Conservation (phyloP, 1,140 invertebrate genomes). For the Diorhabda elongata region DNA sequence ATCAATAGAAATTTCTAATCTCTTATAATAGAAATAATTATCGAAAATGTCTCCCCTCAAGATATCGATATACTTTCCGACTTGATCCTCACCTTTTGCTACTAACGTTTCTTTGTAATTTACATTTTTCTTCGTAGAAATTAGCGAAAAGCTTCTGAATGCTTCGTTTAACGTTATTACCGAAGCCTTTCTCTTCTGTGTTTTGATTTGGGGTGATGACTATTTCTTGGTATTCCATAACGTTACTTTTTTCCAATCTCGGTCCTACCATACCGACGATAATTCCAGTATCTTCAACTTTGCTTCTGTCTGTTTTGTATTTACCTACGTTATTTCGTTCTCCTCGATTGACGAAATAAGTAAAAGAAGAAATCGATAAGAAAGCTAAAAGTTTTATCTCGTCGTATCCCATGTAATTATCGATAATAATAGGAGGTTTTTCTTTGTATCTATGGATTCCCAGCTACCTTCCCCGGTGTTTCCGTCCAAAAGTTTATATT, state of each 20-base stretch:
- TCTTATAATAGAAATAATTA: too few species aligned
- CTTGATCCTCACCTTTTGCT: conserved; percentile 7
- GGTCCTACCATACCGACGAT: conserved; percentile 48
- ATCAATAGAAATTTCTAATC: too few species aligned
- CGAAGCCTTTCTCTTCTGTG: conserved; percentile 45
- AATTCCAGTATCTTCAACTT: conserved; percentile 32
- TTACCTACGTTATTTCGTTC: conserved; percentile 33
- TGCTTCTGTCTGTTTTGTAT: conserved; percentile 18
- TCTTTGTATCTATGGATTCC: conserved; percentile 48
- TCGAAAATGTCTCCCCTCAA: too few species aligned
- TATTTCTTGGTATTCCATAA: conserved; percentile 52
- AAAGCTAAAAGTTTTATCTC: conserved; percentile 39
- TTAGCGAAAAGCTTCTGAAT: conserved; percentile 41
- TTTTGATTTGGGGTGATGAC: conserved; percentile 49
- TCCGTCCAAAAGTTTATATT: conserved; percentile 51
- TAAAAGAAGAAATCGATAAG: conserved; percentile 35
- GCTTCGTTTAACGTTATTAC: conserved; percentile 45
- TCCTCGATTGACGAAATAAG: conserved; percentile 35
- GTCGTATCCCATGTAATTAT: conserved; percentile 37
- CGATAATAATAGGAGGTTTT: conserved; percentile 42
- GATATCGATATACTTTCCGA: conserved; percentile 16
- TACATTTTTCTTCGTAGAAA: conserved; percentile 35
- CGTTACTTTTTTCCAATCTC: conserved; percentile 45
- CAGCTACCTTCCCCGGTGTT: conserved; percentile 48
- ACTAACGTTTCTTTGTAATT: conserved; percentile 26